Base-by-base conservation (phyloP, 2,888 invertebrate species). In the Venustoraphidia nigricollis region DNA sequence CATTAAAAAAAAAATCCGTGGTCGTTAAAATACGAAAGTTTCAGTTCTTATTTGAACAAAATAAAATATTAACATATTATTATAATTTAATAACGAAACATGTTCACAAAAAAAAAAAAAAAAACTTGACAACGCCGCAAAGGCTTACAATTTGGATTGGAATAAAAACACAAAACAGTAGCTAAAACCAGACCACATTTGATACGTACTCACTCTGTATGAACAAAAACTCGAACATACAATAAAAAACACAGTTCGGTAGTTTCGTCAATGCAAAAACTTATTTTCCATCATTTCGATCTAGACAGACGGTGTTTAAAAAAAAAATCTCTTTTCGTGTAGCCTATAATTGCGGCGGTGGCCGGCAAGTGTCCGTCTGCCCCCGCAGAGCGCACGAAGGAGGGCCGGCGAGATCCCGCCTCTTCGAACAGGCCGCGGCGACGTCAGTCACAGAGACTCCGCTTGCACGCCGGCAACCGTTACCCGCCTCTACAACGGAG, bases 401-500 rank as follows among this genome's bases (percentile, higher is more conserved):
- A 11, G 36, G 44, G 36, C 45, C 17, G 14, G 14, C 11, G 41
- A 46, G 41, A 34, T 35, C 46, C 46, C 46, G 46, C 46, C 46
- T 46, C 46, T 46, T 34, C 34, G 41, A 34, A 11, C 41, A 46
- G 46, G 46, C 46, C 40, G 41, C 35, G 59, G 62, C 63, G 64
- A 64, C 63, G 65, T 62, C 60, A 63, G 55, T 60, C 49, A 45
- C 54, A 53, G 58, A 55, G 60, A 58, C 62, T 62, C n/a, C 66
- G 61, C 63, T 64, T 59, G 60, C 58, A 56, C 58, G 58, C 57
- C 60, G 56, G 60, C 62, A 53, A 58, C 62, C 63, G 65, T 65
- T 68, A 57, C 62, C 62, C 69, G 67, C 67, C 67, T 64, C 58
- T 56, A 61, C 60, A 59, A 36, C 60, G 60, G 62, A 64, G 68